phyloP scores from a whole-genome alignment of 2,113 vertebrate species.

The Anhinga rufa region DNA sequence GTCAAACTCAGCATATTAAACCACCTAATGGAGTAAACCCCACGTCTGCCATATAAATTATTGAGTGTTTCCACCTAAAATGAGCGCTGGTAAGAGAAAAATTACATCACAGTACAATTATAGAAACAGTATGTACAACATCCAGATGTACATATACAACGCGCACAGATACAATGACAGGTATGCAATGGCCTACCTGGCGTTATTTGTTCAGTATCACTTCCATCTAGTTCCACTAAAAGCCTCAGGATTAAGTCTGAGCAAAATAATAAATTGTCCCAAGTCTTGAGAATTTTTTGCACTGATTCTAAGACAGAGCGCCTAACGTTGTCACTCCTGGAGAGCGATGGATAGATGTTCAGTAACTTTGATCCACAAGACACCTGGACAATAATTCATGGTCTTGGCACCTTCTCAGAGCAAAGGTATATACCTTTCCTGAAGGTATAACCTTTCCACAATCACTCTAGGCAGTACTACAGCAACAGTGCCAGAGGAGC shows the following conservation, averaged over 20 bases:
- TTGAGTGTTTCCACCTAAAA: neutral
- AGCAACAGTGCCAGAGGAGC: neutral
- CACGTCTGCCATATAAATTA: neutral
- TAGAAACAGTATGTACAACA: neutral
- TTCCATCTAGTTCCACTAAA: neutral
- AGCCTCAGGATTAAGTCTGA: neutral
- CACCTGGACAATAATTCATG: neutral
- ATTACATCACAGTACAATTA: neutral
- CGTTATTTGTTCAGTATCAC: neutral
- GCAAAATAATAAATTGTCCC: neutral
- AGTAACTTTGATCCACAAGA: neutral
- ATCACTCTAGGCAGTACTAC: neutral
- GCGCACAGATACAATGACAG: rapidly evolving
- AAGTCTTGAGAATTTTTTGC: neutral
- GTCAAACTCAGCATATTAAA: constrained; percentile 14
- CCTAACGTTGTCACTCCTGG: neutral
- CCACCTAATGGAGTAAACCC: neutral
- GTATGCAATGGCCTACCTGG: too few relatives aligned
- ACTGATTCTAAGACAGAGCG: neutral
- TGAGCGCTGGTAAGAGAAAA: neutral
- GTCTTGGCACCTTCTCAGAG: neutral
- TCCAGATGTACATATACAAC: rapidly evolving
- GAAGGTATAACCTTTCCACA: neutral
- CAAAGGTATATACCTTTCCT: neutral
- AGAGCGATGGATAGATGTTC: neutral